Evolutionary conservation across 1,140 invertebrate species (phyloP).

Genomic region (Lepidotrigona ventralis): DNA sequence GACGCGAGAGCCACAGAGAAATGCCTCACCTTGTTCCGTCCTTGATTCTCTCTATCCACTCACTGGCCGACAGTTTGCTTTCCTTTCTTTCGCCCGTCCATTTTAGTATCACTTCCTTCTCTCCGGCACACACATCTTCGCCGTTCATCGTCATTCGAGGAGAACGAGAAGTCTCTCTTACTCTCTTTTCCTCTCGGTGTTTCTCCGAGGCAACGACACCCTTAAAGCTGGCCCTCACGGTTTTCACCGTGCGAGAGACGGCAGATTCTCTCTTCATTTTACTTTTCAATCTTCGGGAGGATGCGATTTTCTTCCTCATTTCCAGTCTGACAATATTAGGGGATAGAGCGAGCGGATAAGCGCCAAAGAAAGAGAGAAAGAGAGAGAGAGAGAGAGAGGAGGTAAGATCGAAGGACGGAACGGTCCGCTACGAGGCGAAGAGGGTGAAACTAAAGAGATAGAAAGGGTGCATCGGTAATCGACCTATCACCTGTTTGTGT

Average conservation of each 20-base stretch:
- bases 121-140: neutral
- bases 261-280: slow-evolving; percentile 65
- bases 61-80: slow-evolving; percentile 23
- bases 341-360: slow-evolving; percentile 18
- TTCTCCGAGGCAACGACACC: slow-evolving; percentile 7
- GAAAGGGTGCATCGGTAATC: slow-evolving; percentile 53
- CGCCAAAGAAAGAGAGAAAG: too few species aligned
- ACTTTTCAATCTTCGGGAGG: slow-evolving; percentile 71
- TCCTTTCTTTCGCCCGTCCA: neutral
- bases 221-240: slow-evolving; percentile 54
- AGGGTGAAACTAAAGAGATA: slow-evolving; percentile 23
- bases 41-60: slow-evolving; percentile 40
- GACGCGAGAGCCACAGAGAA: slow-evolving; percentile 47
- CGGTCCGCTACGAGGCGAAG: slow-evolving; percentile 32
- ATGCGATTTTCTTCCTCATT: slow-evolving; percentile 76
- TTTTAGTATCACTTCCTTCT: slow-evolving; percentile 1
- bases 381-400: too few species aligned
- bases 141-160: neutral
- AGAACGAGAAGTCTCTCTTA: neutral
- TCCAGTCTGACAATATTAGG: slow-evolving; percentile 71
- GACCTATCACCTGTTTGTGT: slow-evolving; percentile 58
- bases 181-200: neutral
- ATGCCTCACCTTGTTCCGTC: slow-evolving; percentile 44
- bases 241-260: slow-evolving; percentile 45
- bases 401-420: neutral